Conservation (phyloP, 2,797 vertebrate genomes). For the Telmatherina bonti region DNA sequence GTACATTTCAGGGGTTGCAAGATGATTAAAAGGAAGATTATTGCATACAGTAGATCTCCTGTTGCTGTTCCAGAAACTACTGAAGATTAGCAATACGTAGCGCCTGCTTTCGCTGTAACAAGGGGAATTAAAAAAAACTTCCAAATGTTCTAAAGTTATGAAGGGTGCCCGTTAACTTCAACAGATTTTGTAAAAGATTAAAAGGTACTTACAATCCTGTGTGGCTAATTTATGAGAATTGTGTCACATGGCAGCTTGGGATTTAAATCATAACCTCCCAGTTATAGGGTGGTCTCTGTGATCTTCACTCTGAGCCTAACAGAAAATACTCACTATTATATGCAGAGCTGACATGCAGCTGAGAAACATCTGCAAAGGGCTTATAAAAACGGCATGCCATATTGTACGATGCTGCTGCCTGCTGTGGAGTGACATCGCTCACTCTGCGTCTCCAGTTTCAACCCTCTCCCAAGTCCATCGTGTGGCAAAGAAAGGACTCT, state of each 20-base stretch:
- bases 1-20: neutral
- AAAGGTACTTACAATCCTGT: slow-evolving; percentile 17
- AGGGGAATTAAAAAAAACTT: neutral
- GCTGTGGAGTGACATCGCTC: slow-evolving; percentile 73
- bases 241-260: slow-evolving; percentile 12
- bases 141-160: neutral
- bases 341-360: slow-evolving; percentile 32
- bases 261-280: slow-evolving; percentile 33
- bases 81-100: neutral
- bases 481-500: slow-evolving; percentile 66
- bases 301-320: slow-evolving; percentile 28
- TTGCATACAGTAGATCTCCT: neutral
- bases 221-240: slow-evolving; percentile 19
- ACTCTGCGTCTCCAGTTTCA: slow-evolving; percentile 71
- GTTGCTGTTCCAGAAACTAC: neutral
- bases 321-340: slow-evolving; percentile 57
- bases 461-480: slow-evolving; percentile 58
- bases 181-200: slow-evolving; percentile 14
- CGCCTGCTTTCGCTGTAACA: neutral
- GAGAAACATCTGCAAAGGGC: slow-evolving; percentile 68
- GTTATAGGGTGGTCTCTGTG: slow-evolving; percentile 21
- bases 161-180: neutral
- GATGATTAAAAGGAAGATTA: neutral
- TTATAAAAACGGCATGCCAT: slow-evolving; percentile 51
- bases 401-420: slow-evolving; percentile 51